phyloP scores from a whole-genome alignment of 2,113 vertebrate genomes.

The Pygoscelis adeliae region DNA sequence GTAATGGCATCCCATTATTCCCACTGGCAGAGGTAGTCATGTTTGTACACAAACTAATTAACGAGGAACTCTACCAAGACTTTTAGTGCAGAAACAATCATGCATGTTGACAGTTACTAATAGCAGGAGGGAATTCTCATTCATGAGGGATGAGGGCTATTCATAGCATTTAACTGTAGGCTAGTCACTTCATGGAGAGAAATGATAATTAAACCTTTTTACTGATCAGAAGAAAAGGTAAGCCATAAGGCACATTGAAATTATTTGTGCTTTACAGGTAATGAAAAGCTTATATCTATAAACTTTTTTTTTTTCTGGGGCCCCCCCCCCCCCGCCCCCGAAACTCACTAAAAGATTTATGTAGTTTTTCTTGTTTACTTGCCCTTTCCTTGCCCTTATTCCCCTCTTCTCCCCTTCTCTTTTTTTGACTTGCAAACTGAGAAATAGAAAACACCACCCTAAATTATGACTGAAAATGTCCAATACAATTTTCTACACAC shows the following conservation, averaged over 20 bases:
- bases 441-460: not conserved
- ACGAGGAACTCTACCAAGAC: constrained; percentile 56
- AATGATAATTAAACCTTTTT: not conserved
- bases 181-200: not conserved
- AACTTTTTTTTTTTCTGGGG: no score
- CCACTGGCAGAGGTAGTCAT: constrained; percentile 46
- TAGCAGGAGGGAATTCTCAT: constrained; percentile 60
- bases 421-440: not conserved
- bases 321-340: no score
- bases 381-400: not conserved
- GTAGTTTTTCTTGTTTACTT: not conserved
- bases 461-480: not conserved
- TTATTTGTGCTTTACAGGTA: not conserved
- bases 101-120: constrained; percentile 62
- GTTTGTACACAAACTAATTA: constrained; percentile 67
- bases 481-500: not conserved
- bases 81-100: constrained; percentile 53
- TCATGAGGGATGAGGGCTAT: constrained; percentile 34
- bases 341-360: not conserved
- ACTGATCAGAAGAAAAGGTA: not conserved
- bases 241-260: not conserved
- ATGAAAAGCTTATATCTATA: not conserved
- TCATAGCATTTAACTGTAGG: constrained; percentile 28
- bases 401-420: not conserved
- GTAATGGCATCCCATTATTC: constrained; percentile 45